These are phyloP conservation scores for Drosophila prosaltans DNA, from an alignment of 1,140 invertebrate species.

Conservation along the genomic window DNA sequence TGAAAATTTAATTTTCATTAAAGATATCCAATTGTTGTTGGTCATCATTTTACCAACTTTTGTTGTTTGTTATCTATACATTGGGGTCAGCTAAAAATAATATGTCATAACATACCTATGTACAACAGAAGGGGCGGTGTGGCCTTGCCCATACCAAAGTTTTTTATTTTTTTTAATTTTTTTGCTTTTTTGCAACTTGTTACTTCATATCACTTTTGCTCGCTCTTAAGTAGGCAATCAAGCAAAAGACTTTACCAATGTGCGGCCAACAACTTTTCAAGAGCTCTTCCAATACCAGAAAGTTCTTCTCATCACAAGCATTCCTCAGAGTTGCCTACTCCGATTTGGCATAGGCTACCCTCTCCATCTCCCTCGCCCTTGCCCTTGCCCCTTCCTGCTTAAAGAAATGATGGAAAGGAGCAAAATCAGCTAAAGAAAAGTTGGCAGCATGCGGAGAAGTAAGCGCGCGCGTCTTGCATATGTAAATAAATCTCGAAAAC, in stretches of 20 bases:
- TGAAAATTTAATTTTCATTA: too few relatives aligned
- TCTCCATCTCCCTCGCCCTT: too few relatives aligned
- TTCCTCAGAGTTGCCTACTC: conserved; percentile 2
- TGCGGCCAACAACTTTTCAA: conserved; percentile 10
- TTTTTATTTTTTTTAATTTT: background rate
- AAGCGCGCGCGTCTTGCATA: conserved; percentile 59
- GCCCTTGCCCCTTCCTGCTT: background rate
- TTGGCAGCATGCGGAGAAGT: conserved; percentile 26
- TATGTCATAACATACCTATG: too few relatives aligned
- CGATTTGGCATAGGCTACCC: background rate
- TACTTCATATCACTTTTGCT: conserved; percentile 15
- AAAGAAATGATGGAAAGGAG: background rate
- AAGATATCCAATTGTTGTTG: too few relatives aligned
- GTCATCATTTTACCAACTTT: too few relatives aligned
- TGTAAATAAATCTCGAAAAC: conserved; percentile 73
- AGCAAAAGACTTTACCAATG: conserved; percentile 14
- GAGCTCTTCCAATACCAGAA: conserved; percentile 19
- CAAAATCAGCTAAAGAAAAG: conserved; percentile 45
- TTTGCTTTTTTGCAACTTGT: background rate
- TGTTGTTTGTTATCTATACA: too few relatives aligned
- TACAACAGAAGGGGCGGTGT: too few relatives aligned
- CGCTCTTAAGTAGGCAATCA: conserved; percentile 14
- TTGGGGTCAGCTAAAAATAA: too few relatives aligned
- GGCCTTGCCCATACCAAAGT: too few relatives aligned
- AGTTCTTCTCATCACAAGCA: conserved; percentile 3